Evolutionary conservation across 2,113 vertebrate genomes (phyloP).

Genomic region (Nycticryphes semicollaris): DNA sequence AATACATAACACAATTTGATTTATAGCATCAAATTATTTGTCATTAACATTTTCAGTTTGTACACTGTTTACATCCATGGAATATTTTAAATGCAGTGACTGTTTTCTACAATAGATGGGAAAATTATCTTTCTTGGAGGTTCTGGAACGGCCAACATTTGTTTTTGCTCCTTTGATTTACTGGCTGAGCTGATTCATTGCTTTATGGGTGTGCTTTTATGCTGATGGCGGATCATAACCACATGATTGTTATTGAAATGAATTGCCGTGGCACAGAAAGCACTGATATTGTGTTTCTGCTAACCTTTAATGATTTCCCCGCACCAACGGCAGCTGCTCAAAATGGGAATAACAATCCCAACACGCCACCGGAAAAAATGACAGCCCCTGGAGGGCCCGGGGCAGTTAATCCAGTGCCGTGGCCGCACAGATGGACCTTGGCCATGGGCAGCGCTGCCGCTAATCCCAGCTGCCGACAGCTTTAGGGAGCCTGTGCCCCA

Average conservation of each 20-base stretch:
- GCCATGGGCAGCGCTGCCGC: neutral
- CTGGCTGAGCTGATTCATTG: neutral
- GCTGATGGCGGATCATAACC: neutral
- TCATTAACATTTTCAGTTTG: neutral
- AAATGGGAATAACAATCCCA: neutral
- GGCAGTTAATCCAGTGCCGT: rapidly evolving
- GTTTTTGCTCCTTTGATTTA: neutral
- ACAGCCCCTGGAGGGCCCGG: rapidly evolving
- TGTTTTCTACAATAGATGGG: neutral
- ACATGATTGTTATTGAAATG: neutral
- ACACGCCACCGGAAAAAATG: neutral
- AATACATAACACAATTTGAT: neutral
- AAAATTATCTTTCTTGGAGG: neutral
- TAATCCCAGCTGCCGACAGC: neutral
- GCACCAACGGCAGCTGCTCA: neutral
- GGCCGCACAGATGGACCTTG: neutral
- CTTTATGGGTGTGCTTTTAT: neutral
- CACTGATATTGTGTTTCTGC: neutral
- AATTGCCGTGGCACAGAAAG: neutral
- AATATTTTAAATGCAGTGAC: neutral
- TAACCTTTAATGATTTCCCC: neutral
- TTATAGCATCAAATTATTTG: neutral
- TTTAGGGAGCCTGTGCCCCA: neutral
- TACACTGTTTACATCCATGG: neutral
- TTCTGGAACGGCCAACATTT: neutral